These are phyloP conservation scores for Epirrhoe alternata DNA, from an alignment of 2,888 invertebrate species.

Conservation along the genomic window DNA sequence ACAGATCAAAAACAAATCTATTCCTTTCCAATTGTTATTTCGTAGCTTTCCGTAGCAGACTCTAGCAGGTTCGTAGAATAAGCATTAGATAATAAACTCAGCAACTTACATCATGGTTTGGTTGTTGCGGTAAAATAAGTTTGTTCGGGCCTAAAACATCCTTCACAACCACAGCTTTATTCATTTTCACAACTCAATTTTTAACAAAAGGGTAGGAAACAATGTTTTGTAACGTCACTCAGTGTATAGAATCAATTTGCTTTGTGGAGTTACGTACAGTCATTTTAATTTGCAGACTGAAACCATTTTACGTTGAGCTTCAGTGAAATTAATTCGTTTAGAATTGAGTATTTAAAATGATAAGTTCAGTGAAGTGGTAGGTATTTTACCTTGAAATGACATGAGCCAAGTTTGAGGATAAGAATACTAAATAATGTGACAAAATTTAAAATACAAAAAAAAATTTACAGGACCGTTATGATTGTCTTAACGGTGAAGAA, in stretches of 20 bases:
- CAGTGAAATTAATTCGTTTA: conserved; percentile 1
- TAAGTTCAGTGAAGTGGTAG: neutral
- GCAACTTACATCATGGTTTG: conserved; percentile 58
- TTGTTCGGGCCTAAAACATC: conserved; percentile 37
- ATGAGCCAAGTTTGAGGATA: no score
- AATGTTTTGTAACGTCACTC: conserved; percentile 12
- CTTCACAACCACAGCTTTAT: conserved; percentile 16
- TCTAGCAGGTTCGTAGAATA: conserved; percentile 18
- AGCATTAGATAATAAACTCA: neutral
- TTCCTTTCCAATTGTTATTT: no score
- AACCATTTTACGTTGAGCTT: conserved; percentile 17
- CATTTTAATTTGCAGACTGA: conserved; percentile 27
- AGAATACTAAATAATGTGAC: no score
- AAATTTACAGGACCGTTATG: no score
- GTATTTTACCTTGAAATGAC: neutral
- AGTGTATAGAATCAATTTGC: conserved; percentile 27
- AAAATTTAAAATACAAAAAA: no score
- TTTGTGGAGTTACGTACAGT: conserved; percentile 28
- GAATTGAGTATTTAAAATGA: neutral
- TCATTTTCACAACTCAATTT: conserved; percentile 19
- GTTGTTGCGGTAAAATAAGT: conserved; percentile 54
- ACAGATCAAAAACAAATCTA: no score
- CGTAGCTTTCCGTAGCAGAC: conserved; percentile 13
- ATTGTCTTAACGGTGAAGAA: no score
- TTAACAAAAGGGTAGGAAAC: conserved; percentile 6